A percentile compares a stretch with the other conserved stretches of the same genome.
Evolutionary conservation across 2,113 vertebrate species (phyloP).

Genomic region (Nannospalax galili): DNA sequence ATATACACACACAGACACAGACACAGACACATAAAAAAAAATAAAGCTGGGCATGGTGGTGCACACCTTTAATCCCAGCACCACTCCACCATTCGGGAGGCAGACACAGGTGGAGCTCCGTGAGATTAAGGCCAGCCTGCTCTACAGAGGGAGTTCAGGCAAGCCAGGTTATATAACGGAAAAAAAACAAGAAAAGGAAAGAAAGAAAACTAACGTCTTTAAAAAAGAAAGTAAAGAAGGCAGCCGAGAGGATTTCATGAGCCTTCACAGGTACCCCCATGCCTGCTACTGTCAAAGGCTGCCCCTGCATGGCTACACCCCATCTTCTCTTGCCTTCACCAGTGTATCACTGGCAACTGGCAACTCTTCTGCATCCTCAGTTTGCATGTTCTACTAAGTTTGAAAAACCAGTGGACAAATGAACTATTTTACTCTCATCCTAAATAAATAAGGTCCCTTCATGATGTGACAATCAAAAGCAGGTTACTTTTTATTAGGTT

Average conservation of each 20-base stretch:
- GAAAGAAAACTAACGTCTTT: too few relatives aligned
- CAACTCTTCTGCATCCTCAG: neutral
- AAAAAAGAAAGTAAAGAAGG: neutral
- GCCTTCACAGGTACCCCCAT: neutral
- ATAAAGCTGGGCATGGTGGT: too few relatives aligned
- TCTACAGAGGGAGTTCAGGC: too few relatives aligned
- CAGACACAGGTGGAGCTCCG: too few relatives aligned
- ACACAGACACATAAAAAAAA: neutral
- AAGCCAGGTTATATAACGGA: too few relatives aligned
- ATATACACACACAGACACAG: neutral
- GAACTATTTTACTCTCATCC: neutral
- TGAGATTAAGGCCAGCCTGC: too few relatives aligned
- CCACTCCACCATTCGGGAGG: too few relatives aligned
- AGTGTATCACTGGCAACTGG: neutral
- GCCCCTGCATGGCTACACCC: too few relatives aligned
- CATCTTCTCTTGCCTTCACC: neutral
- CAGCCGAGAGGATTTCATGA: constrained; percentile 5
- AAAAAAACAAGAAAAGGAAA: too few relatives aligned
- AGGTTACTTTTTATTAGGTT: neutral
- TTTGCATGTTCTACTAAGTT: neutral
- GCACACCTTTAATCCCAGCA: too few relatives aligned
- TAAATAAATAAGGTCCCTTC: neutral
- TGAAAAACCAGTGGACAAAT: neutral
- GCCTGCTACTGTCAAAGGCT: neutral
- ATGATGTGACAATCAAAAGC: neutral